Conservation (phyloP, 1,140 invertebrate species). For the Aphis craccivora region DNA sequence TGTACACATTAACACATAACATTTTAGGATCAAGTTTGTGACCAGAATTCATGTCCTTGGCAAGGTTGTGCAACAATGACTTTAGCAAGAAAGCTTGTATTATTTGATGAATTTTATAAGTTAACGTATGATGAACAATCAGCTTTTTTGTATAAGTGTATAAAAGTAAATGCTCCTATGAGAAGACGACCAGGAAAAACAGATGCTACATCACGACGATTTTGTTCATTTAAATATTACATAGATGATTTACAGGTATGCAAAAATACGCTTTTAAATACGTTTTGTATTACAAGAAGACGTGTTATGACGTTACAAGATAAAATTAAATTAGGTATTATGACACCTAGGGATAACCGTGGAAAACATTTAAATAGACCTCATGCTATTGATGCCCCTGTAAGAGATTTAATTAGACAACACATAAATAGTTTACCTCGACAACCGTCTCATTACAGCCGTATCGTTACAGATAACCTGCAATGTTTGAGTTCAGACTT, state of each 20-base stretch:
- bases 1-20: neutral
- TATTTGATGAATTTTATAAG: constrained; percentile 26
- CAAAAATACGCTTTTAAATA: no score
- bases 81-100: constrained; percentile 23
- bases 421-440: neutral
- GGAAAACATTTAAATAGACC: constrained; percentile 28
- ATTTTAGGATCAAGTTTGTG: constrained; percentile 1
- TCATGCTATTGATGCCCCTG: constrained; percentile 4
- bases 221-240: no score
- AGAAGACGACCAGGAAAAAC: no score
- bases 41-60: neutral
- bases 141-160: no score
- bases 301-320: no score
- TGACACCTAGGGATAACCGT: neutral
- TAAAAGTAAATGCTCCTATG: no score
- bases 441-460: constrained; percentile 14
- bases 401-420: constrained; percentile 28
- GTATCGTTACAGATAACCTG: neutral
- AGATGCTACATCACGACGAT: no score
- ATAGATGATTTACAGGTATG: no score
- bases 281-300: no score
- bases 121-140: neutral
- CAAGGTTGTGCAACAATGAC: neutral
- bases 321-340: neutral
- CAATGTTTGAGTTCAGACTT: constrained; percentile 27